Base-by-base conservation (phyloP, 2,888 invertebrate species). In the Drosophila putrida region DNA sequence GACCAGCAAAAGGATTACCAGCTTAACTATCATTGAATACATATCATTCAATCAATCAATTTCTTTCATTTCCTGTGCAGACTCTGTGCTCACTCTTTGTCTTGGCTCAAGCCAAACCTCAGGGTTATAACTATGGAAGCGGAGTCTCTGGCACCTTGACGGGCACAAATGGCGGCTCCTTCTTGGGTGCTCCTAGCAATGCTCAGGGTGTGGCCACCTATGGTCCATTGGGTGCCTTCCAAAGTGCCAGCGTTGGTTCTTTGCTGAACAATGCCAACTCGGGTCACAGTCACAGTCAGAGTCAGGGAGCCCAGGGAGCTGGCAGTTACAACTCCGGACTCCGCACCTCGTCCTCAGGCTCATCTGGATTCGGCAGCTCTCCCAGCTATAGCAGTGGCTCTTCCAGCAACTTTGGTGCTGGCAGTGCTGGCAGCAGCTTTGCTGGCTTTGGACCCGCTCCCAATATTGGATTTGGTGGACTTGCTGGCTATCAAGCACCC, bases 121-220 rank as follows among this genome's bases (percentile, higher is more conserved):
- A 90, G 65, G 89, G 89, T 55, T 90, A 90, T 55, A 89, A 90
- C 59, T 90, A 90, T 65, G 84, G 82, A 62, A 82, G 72, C 63
- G 90, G 90, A 1, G 68, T 90, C 38, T 90, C 88, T 0, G 88
- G 88, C 13, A 69, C 71, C 0, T 36, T 83, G 44, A 71, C 63
- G n/a, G 60, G 66, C 27, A n/a, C 57, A 13, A 53, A 38, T 25
- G 50, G 63, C 10, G 49, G 68, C 13, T 15, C 60, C 35, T 83
- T 69, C 36, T 43, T 81, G 0, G 43, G 46, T 1, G 74, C 81
- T 2, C 83, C 85, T 35, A 78, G 78, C 54, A 73, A 71, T 49
- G 49, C 68, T 0, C 81, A 79, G 10, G 60, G 47, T 25, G 79
- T 80, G 50, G 71, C 80, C 13, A 67, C 70, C 54, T 87, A 82